Percentiles rank a stretch among this genome's conserved stretches.
Evolutionary conservation across 92 coral and sea anemone species (phyloP).

Genomic region (Isaurus tuberculatus): DNA sequence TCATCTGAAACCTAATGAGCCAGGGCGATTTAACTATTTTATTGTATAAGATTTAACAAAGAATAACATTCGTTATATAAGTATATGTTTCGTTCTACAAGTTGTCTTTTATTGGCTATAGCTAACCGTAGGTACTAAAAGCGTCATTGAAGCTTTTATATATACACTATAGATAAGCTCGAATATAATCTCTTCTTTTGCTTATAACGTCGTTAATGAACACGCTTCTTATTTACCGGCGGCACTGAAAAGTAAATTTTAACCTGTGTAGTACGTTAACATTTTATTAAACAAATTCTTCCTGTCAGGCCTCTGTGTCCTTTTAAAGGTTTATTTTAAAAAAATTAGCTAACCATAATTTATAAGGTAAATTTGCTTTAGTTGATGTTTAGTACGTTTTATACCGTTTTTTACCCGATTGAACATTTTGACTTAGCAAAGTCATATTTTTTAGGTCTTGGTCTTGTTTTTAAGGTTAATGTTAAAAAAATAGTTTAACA

Average conservation of each 20-base stretch:
- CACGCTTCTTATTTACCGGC: conserved; percentile 24
- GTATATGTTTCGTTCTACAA: conserved; percentile 8
- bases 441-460: conserved; percentile 14
- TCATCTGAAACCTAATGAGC: conserved; percentile 22
- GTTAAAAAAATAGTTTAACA: conserved; percentile 37
- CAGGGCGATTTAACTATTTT: neutral
- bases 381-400: conserved; percentile 38
- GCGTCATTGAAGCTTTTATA: neutral
- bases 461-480: conserved; percentile 9
- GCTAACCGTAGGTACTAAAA: neutral
- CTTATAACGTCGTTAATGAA: conserved; percentile 27
- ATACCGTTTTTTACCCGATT: conserved; percentile 14
- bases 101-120: conserved; percentile 16
- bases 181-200: conserved; percentile 16
- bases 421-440: conserved; percentile 37
- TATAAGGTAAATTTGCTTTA: neutral
- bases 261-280: conserved; percentile 24
- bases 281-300: conserved; percentile 33
- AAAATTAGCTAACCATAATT: conserved; percentile 38
- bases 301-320: conserved; percentile 46
- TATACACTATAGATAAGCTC: neutral
- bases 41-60: neutral
- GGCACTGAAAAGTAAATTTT: conserved; percentile 39
- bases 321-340: conserved; percentile 40
- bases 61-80: neutral